Evolutionary conservation across 2,113 vertebrate species (phyloP).

Genomic region (Rhabdornis inornatus): DNA sequence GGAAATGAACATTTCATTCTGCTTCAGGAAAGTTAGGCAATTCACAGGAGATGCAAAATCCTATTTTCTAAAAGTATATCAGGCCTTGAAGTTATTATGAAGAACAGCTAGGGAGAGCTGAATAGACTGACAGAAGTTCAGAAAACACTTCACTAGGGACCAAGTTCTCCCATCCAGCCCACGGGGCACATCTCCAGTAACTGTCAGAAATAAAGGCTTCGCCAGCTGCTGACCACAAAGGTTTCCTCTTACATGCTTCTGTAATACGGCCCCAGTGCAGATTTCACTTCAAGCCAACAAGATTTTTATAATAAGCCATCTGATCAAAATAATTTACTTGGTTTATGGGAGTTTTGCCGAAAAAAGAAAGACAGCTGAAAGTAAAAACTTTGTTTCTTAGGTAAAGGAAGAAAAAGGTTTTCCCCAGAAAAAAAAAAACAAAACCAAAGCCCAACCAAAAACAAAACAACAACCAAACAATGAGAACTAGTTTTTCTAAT

Average conservation of each 20-base stretch:
- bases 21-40: constrained; percentile 54
- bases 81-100: constrained; percentile 38
- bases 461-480: neutral
- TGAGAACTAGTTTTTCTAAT: neutral
- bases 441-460: neutral
- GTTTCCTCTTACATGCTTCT: neutral
- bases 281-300: neutral
- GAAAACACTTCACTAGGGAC: constrained; percentile 17
- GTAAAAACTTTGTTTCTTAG: neutral
- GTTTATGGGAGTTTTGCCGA: neutral
- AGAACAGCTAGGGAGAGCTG: constrained; percentile 24
- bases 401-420: neutral
- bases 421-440: neutral
- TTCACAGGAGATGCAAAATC: constrained; percentile 37
- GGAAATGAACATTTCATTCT: constrained; percentile 38
- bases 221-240: constrained; percentile 1
- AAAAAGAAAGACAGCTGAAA: neutral
- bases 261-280: neutral
- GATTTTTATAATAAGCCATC: neutral
- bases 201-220: constrained; percentile 22
- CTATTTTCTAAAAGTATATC: constrained; percentile 47
- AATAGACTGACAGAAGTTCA: constrained; percentile 39
- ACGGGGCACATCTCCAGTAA: constrained; percentile 3
- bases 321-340: neutral
- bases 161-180: constrained; percentile 12